Base-by-base conservation (phyloP, 2,888 invertebrate species). In the Sthenelais limicola region DNA sequence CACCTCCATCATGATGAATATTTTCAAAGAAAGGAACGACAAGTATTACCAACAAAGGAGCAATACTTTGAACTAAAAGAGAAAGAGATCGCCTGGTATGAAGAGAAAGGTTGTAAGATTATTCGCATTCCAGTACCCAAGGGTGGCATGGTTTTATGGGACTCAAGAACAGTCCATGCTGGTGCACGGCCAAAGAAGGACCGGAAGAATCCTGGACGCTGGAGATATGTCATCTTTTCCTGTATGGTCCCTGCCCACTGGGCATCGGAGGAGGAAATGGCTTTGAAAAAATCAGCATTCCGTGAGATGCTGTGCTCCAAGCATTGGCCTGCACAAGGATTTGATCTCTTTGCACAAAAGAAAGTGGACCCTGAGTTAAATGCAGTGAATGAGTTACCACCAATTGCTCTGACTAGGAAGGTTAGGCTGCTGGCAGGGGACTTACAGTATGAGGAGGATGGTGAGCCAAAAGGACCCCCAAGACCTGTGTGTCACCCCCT, bases 81-180 rank as follows among this genome's bases (percentile, higher is more conserved):
- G 5, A 71, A 76, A 5, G 79, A 82, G 26, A 52, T 80, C 1
- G 73, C 79, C 24, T 80, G 81, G 76, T 81, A 77, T 43, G 66
- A 68, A 28, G 43, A 72, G 3, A 76, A 76, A 47, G 81, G 80
- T 1, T 82, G 83, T 70, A 35, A 21, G 30, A 66, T 79, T 1
- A 79, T 76, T 58, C 75, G 82, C 24, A 77, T 85, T 15, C 75
- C 83, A 0, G 82, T 81, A 9, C 82, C 84, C 1, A 82, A 81
- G 73, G 85, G 85, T 0, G 83, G 83, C 3, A 80, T 85, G 76
- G 79, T 84, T 4, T 72, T 85, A 12, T 85, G 85, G 85, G 84
- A 85, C 56, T 84, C 85, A 0, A 74, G 85, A 52, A 77, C 80
- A 4, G 77, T 84, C 5, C 85, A 85, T 68, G 84, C 83, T 5